Percentiles rank a stretch among this genome's conserved stretches.
Evolutionary conservation across 2,888 invertebrate genomes (phyloP).

Genomic region (Andricus curvator): DNA sequence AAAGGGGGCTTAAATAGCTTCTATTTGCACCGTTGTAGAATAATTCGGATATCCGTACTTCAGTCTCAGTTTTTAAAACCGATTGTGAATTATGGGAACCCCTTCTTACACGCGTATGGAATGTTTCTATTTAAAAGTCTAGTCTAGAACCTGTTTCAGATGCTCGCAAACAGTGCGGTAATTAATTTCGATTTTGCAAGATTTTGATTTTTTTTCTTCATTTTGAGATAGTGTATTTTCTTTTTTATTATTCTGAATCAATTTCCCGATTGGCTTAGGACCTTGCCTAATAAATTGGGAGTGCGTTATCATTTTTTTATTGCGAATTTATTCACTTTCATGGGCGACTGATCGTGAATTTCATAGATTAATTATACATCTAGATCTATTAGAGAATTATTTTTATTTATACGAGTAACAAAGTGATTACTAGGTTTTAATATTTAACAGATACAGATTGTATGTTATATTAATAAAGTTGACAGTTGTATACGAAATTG

Average conservation of each 20-base stretch:
- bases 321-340: conserved; percentile 3
- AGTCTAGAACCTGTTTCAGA: conserved; percentile 56
- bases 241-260: conserved; percentile 26
- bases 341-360: conserved; percentile 2
- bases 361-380: conserved; percentile 44
- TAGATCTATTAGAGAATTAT: conserved; percentile 48
- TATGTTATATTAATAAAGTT: conserved; percentile 40
- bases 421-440: conserved; percentile 45
- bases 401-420: conserved; percentile 50
- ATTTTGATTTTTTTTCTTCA: conserved; percentile 49
- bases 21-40: background rate
- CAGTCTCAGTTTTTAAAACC: conserved; percentile 43
- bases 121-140: conserved; percentile 62
- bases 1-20: conserved; percentile 26
- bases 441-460: conserved; percentile 44
- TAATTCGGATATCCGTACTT: conserved; percentile 24
- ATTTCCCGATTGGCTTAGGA: background rate
- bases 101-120: conserved; percentile 55
- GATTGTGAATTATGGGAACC: conserved; percentile 18
- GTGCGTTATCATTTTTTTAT: conserved; percentile 5
- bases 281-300: background rate
- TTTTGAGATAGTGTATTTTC: conserved; percentile 43
- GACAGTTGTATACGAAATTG: conserved; percentile 20
- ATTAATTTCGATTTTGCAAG: conserved; percentile 45
- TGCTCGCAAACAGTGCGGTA: conserved; percentile 30